Conservation (phyloP, 2,797 vertebrate genomes). For the Chelon labrosus region DNA sequence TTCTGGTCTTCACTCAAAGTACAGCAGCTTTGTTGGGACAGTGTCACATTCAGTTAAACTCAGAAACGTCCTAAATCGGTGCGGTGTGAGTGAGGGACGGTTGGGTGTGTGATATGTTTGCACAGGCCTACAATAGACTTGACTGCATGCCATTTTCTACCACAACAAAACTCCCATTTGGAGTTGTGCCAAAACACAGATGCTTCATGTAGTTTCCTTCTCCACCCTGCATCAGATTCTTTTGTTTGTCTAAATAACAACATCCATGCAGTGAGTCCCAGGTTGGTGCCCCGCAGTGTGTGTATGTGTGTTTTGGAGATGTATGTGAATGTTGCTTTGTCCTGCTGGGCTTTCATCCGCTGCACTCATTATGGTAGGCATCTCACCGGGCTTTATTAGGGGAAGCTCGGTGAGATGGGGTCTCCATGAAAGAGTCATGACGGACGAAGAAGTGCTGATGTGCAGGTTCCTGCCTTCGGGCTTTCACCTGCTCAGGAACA, state of each 20-base stretch:
- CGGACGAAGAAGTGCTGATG: slow-evolving; percentile 80
- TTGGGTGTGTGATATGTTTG: slow-evolving; percentile 5
- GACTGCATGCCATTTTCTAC: slow-evolving; percentile 13
- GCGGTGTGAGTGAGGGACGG: slow-evolving; percentile 34
- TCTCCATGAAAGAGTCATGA: slow-evolving; percentile 78
- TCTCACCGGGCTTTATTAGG: slow-evolving; percentile 72
- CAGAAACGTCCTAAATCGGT: slow-evolving; percentile 49
- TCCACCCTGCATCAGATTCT: slow-evolving; percentile 46
- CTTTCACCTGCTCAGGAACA: slow-evolving; percentile 77
- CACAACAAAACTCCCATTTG: slow-evolving; percentile 23
- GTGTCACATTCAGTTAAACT: slow-evolving; percentile 55
- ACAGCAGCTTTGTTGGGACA: slow-evolving; percentile 45
- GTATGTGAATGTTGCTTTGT: slow-evolving; percentile 65
- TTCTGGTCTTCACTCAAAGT: slow-evolving; percentile 48
- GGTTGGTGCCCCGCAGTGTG: slow-evolving; percentile 20
- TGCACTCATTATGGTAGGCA: slow-evolving; percentile 76
- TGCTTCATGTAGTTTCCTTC: slow-evolving; percentile 33
- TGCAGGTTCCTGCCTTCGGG: slow-evolving; percentile 79
- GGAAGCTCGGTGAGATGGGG: slow-evolving; percentile 67
- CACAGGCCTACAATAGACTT: slow-evolving; percentile 28
- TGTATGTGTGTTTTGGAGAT: slow-evolving; percentile 35
- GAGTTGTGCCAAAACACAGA: slow-evolving; percentile 44
- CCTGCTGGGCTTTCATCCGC: slow-evolving; percentile 80
- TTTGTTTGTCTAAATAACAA: slow-evolving; percentile 67
- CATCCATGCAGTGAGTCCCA: slow-evolving; percentile 38